Percentiles rank a stretch among this genome's conserved stretches.
Evolutionary conservation across 30 jellyfish, hydroid and myxozoan species (phyloP).

Genomic region (Calvadosia cruxmelitensis): DNA sequence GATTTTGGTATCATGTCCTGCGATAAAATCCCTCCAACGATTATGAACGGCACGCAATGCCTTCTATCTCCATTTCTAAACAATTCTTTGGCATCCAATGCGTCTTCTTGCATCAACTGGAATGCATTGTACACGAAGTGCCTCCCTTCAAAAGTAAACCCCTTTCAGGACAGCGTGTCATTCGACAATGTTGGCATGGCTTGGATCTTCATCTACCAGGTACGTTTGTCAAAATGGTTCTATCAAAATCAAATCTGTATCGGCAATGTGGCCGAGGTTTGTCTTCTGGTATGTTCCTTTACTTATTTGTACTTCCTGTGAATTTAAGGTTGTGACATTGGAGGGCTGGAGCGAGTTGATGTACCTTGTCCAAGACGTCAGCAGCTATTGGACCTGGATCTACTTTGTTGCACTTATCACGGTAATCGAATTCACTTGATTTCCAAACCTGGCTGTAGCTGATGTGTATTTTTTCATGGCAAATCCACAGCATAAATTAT

Average conservation of each 20-base stretch:
- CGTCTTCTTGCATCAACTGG: not conserved
- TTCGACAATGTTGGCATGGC: constrained; percentile 90
- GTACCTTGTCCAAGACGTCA: constrained; percentile 70
- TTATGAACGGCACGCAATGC: not conserved
- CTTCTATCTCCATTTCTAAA: not conserved
- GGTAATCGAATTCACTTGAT: too few species aligned
- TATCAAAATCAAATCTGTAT: too few species aligned
- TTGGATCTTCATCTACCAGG: constrained; percentile 76
- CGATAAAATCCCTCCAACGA: not conserved
- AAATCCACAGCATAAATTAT: too few species aligned
- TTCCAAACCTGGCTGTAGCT: too few species aligned
- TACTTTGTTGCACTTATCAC: constrained; percentile 64
- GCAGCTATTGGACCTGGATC: constrained; percentile 60
- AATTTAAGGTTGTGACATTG: constrained; percentile 69
- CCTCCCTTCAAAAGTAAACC: constrained; percentile 15
- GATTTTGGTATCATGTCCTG: not conserved
- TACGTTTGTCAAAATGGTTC: too few species aligned
- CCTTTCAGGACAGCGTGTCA: constrained; percentile 64
- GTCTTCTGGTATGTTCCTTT: not conserved
- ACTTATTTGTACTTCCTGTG: not conserved
- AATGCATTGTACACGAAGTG: not conserved
- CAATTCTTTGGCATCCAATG: not conserved
- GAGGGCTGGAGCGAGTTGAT: constrained; percentile 96
- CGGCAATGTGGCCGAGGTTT: too few species aligned
- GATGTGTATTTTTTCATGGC: too few species aligned